These are phyloP conservation scores for Trematomus loennbergii DNA, from an alignment of 2,113 vertebrate genomes.

Conservation along the genomic window DNA sequence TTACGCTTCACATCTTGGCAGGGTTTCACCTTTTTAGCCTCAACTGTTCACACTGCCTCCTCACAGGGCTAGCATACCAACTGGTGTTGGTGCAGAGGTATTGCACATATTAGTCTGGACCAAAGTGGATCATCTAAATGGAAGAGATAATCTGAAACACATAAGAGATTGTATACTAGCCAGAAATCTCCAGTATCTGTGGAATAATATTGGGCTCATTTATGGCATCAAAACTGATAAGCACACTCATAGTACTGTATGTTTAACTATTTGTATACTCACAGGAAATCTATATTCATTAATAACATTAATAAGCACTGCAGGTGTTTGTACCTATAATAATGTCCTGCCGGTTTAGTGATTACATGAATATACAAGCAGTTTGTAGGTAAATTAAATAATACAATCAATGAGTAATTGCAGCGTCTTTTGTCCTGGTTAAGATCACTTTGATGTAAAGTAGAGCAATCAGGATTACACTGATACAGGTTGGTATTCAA, in stretches of 20 bases:
- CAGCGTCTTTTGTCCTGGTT: background rate
- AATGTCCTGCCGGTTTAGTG: constrained; percentile 27
- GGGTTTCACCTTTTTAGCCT: constrained; percentile 28
- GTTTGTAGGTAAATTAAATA: constrained; percentile 22
- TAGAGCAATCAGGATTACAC: background rate
- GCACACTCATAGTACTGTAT: constrained; percentile 39
- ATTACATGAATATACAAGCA: constrained; percentile 11
- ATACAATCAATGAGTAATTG: constrained; percentile 5
- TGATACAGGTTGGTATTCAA: background rate
- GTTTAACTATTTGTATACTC: constrained; percentile 8
- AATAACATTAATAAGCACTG: constrained; percentile 9
- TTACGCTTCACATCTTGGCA: background rate
- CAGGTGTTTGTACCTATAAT: background rate
- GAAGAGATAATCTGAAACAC: constrained; percentile 6
- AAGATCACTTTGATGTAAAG: background rate
- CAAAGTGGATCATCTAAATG: background rate
- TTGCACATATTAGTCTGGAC: background rate
- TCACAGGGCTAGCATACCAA: background rate
- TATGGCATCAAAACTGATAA: constrained; percentile 14
- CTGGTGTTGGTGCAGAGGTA: background rate
- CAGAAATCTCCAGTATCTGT: constrained; percentile 11
- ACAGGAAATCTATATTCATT: constrained; percentile 14
- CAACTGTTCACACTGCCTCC: constrained; percentile 31
- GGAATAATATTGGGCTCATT: constrained; percentile 6
- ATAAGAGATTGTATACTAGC: background rate